phyloP scores from a whole-genome alignment of 2,113 vertebrate species.

The Columbina picui region DNA sequence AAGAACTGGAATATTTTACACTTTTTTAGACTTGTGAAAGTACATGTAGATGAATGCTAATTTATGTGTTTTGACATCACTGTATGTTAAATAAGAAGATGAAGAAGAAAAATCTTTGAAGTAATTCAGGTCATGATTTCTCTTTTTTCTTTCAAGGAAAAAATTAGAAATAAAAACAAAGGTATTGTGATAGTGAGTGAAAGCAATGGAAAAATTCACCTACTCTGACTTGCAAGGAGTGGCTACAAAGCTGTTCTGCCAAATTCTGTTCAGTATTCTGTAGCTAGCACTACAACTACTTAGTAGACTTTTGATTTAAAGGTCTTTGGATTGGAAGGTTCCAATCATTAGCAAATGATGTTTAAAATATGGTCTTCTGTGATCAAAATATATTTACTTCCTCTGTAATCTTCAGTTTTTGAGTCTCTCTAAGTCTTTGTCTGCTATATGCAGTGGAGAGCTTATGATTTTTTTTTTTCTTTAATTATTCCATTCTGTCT shows the following conservation, averaged over 20 bases:
- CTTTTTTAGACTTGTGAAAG: not conserved
- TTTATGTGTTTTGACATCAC: not conserved
- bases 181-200: not conserved
- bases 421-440: not conserved
- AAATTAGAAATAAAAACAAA: not conserved
- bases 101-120: not conserved
- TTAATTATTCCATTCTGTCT: not conserved
- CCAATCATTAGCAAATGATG: not conserved
- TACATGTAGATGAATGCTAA: not conserved
- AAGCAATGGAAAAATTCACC: not conserved
- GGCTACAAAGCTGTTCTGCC: not conserved
- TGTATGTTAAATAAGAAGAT: not conserved
- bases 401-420: not conserved
- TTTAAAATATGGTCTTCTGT: not conserved
- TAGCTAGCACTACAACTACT: not conserved
- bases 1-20: not conserved
- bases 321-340: not conserved
- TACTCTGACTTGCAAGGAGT: not conserved
- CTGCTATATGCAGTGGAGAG: rapidly evolving
- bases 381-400: not conserved
- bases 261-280: not conserved
- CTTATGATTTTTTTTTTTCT: not conserved
- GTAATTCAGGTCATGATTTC: not conserved
- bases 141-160: not conserved
- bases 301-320: not conserved